Base-by-base conservation (phyloP, 2,113 vertebrate genomes). In the Pan paniscus region DNA sequence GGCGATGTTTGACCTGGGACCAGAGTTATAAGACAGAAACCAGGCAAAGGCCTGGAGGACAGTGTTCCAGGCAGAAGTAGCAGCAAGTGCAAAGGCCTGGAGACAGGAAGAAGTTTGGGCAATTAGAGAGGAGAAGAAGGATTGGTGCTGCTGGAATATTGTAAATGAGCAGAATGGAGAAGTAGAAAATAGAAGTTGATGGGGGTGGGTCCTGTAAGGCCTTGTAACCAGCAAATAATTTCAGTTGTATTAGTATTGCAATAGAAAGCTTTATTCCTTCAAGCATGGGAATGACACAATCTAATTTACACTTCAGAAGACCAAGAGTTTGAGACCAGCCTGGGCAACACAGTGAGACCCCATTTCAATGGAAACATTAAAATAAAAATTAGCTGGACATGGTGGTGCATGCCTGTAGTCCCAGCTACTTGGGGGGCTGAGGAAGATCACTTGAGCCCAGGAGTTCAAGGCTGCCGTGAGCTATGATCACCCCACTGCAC, bases 131-230 rank as follows among this genome's bases (percentile, higher is more conserved):
- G n/a, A 30, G 32, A 40, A n/a, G 23, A 48, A 72, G 12, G 43
- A 32, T 5, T 5, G 0, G 16, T 30, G 57, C 46, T 38, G 17
- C 13, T 11, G 20, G n/a, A 46, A 35, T 12, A 23, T 0, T 55
- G 1, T n/a, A 61, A 79, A 61, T 1, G 16, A 79, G 12, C 35
- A 92, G 32, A 86, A n/a, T 18, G 48, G 22, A 82, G 17, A 73
- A 86, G 20, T 2, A 10, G 50, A 35, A 70, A 35, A 43, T 3
- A 32, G n/a, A 32, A 57, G 27, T 52, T 46, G 23, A 20, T 35
- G 68, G 68, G 23, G 6, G 25, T 3, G 23, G 10, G 22, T 79
- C 55, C 72, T 48, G 17, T 6, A 80, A 22, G 67, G 32, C 9
- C 27, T 48, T 50, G 14, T 40, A 90, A 40, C 43, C 7, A 27